Percentiles rank a stretch among this genome's conserved stretches.
These are phyloP conservation scores for Crypturellus undulatus DNA, from an alignment of 2,113 vertebrate genomes.

Conservation along the genomic window DNA sequence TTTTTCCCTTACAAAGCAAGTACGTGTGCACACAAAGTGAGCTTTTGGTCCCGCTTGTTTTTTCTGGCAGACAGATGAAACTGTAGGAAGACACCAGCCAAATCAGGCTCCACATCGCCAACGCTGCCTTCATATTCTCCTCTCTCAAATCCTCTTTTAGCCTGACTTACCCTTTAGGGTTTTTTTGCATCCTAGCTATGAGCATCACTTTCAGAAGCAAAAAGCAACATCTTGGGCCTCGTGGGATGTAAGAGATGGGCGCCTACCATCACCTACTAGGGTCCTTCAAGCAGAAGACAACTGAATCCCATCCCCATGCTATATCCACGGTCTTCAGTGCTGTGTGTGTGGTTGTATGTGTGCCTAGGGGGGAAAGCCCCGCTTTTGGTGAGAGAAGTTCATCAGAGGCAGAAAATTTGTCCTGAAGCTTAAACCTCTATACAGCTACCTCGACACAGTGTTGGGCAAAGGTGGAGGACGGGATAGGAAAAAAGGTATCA, in stretches of 20 bases:
- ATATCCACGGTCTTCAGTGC: too few relatives aligned
- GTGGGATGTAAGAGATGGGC: not conserved
- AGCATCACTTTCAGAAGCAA: not conserved
- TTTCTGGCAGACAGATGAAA: constrained; percentile 24
- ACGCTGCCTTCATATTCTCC: not conserved
- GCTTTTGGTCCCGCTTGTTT: not conserved
- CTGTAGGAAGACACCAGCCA: not conserved
- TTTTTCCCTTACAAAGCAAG: constrained; percentile 31
- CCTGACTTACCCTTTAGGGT: not conserved
- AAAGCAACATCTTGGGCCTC: not conserved
- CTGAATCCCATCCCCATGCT: too few relatives aligned
- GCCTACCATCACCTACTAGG: too few relatives aligned
- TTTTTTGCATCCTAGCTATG: not conserved
- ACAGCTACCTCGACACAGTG: not conserved
- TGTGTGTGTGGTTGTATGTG: too few relatives aligned
- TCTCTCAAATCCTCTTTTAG: not conserved
- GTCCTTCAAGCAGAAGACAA: not conserved
- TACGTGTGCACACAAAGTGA: not conserved
- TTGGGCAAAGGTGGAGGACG: not conserved
- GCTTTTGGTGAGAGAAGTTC: not conserved
- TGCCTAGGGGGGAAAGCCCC: not conserved
- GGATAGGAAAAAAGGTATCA: not conserved
- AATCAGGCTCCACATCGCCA: not conserved
- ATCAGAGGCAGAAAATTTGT: not conserved
- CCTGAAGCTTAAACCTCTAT: not conserved